phyloP scores from a whole-genome alignment of 2,888 invertebrate species.

The Drosophila affinis region DNA sequence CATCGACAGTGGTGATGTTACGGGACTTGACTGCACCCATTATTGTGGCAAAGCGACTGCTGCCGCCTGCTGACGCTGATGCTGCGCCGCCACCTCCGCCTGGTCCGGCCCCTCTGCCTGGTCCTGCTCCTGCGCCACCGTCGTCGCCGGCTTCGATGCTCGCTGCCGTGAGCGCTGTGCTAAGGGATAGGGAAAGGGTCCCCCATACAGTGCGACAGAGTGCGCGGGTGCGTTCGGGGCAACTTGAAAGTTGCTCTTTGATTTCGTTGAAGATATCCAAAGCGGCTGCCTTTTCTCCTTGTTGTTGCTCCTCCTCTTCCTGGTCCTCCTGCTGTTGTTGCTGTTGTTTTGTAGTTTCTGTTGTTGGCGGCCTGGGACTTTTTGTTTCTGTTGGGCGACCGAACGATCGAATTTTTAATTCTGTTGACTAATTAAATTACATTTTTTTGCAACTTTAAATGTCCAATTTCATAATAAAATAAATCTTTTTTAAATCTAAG shows the following conservation, averaged over 20 bases:
- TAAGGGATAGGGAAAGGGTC: constrained; percentile 78
- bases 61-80: constrained; percentile 11
- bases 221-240: constrained; percentile 82
- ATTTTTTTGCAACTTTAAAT: constrained; percentile 36
- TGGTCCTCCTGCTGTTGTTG: constrained; percentile 1
- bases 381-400: constrained; percentile 12
- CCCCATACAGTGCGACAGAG: constrained; percentile 83
- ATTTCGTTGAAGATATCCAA: constrained; percentile 83
- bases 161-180: constrained; percentile 77
- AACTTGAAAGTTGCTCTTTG: constrained; percentile 84
- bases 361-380: not conserved
- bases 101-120: constrained; percentile 45
- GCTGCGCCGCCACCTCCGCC: constrained; percentile 48
- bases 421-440: constrained; percentile 25
- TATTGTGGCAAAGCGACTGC: constrained; percentile 73
- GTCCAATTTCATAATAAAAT: constrained; percentile 22
- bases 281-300: constrained; percentile 52
- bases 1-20: constrained; percentile 75
- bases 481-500: constrained; percentile 62
- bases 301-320: not conserved
- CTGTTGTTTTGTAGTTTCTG: not conserved
- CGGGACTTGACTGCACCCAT: constrained; percentile 83
- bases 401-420: constrained; percentile 47
- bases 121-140: constrained; percentile 61
- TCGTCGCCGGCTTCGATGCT: constrained; percentile 70